Base-by-base conservation (phyloP, 1,140 invertebrate species). In the Holotrichia oblita region DNA sequence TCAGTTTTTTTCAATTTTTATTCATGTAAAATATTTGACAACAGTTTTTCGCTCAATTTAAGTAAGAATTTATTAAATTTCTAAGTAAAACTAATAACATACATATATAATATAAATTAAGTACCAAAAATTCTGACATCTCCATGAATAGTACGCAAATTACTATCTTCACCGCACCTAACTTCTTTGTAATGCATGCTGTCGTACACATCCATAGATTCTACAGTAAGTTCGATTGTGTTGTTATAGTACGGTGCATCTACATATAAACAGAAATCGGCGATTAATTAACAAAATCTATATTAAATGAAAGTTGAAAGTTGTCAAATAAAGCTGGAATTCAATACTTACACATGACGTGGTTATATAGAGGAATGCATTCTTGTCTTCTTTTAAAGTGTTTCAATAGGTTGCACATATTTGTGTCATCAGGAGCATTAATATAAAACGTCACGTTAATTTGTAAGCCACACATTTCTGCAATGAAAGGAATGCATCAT, bases 151-250 rank as follows among this genome's bases (percentile, higher is more conserved):
- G n/a, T n/a, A n/a, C n/a, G n/a, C n/a, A n/a, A n/a, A n/a, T n/a
- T n/a, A n/a, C n/a, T n/a, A n/a, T n/a, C n/a, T n/a, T 20, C 24
- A 12, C n/a, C 61, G 61, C 61, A 64, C 22, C 61, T 64, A 64
- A 64, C 61, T 17, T 64, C 61, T 27, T 64, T 64, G 7, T 20
- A 64, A 20, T 10, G 17, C 17, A 27, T 27, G 6, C 61, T 24
- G 0, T 64, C 24, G 61, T 17, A 64, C 7, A 64, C 20, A 17
- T 64, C 61, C 24, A 20, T 20, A 24, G 61, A 64, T 64, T 14
- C 2, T 17, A 64, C 17, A 0, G 4, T 64, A 22, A 64, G 14
- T 64, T 64, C 24, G 17, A 64, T 64, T 64, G 17, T 8, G 6
- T 64, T 27, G 9, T 64, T 20, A 24, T 20, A 24, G 22, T 64